Base-by-base conservation (phyloP, 2,797 vertebrate species). In the Scomberomorus guttatus region DNA sequence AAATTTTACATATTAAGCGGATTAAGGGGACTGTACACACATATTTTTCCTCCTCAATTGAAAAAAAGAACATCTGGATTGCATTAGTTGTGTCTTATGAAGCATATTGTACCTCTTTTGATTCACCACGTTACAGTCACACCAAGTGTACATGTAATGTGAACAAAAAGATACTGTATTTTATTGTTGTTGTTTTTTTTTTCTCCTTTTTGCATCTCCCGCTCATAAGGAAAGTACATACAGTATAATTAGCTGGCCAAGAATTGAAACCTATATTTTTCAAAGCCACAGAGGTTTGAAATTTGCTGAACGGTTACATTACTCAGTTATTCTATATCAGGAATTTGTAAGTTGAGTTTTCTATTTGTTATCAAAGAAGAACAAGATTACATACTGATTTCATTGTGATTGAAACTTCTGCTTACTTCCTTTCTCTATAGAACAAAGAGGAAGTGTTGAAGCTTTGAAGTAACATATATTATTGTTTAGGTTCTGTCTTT, bases 1-100 rank as follows among this genome's bases (percentile, higher is more conserved):
- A 93, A 93, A 94, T 94, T 88, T 90, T 90, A 89, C 87, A 93
- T 93, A 92, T 93, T 90, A 92, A 87, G 86, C 75, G 75, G 90
- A 93, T 95, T 93, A 92, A 89, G 80, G 74, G 76, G 81, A 76
- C 87, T 85, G 86, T 88, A 88, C 68, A 89, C 74, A 87, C 77
- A 81, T 56, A 68, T 83, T 84, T 77, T 77, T 48, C 57, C 32
- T 18, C 72, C 67, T 59, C 39, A 58, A 58, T 79, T 87, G 63
- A 59, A 82, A 82, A 87, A 84, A 77, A 78, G 56, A 79, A 90
- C 93, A 95, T 95, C 93, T 95, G 95, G 90, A 81, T 78, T 74
- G 55, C 55, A 80, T 95, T 94, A 91, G 80, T 37, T 60, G 52
- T 51, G 73, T 92, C 82, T 85, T 82, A 85, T 73, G 79, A 87